Base-by-base conservation (phyloP, 2,888 invertebrate species). In the Leptopilina myrica region DNA sequence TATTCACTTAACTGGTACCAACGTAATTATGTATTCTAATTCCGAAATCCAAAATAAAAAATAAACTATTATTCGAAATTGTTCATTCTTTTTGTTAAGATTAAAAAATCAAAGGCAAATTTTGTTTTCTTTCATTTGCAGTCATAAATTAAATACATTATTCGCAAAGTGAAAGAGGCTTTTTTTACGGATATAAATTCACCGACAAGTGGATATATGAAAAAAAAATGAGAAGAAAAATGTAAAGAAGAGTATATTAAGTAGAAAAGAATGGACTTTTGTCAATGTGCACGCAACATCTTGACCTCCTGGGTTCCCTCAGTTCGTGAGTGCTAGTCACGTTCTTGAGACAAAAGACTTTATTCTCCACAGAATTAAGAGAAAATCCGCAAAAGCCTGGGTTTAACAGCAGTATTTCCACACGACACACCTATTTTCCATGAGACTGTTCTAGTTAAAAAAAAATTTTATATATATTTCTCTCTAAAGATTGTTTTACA, bases 291-390 rank as follows among this genome's bases (percentile, higher is more conserved):
- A 73, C 56, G 69, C 69, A 53, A 73, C 33, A 73, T 73, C 56
- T 67, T 77, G 77, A 77, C 49, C 77, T 77, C 59, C 9, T 66
- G 77, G 33, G 65, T n/a, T 77, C 33, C 56, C n/a, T 43, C 12
- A 67, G 56, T 77, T 77, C 56, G 20, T 43, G 77, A 67, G 67
- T 77, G 73, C 73, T 56, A 73, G 73, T 73, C 73, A 73, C 56
- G 73, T 73, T 73, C 73, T 56, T 56, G 33, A 73, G 56, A 73
- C 56, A 73, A 73, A 56, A 73, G 56, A 73, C 56, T 5, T 73
- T 33, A 56, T 73, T 56, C 73, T 73, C 33, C 53, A 73, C 53
- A 73, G 73, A 73, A 73, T 73, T 53, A n/a, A 56, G 53, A 73
- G 56, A 49, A 20, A 73, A 49, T 49, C 26, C 8, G 12, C 12